Evolutionary conservation across 64 coral and sea anemone genomes (phyloP), one percentile per base, ranked within the genome.

Genomic region (Orbicella faveolata): DNA sequence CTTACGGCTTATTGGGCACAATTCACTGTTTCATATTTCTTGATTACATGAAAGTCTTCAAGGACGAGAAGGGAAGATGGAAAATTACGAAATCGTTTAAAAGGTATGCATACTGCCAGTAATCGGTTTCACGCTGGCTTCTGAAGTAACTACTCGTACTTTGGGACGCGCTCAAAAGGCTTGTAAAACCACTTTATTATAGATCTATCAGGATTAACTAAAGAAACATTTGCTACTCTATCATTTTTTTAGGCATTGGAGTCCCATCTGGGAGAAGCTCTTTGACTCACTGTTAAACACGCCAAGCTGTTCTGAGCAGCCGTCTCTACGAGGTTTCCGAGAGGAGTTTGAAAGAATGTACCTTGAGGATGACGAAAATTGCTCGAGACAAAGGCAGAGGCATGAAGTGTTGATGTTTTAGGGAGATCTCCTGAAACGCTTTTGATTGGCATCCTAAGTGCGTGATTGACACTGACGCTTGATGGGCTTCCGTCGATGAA

Each of bases 21-120:
- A 66, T 99, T 41, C 91, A 93, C 76, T 99, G 97, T 63, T 51
- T 99, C 34, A 80, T 95, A 19, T 87, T 88, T 86, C 88, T 89
- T 11, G 97, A 99, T 30, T 99, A 99, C 84, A 99, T 99, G 97
- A 93, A 95, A 66, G 97, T 96, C 21, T 80, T 91, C 77, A 75
- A 90, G 66, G 89, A 77, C 39, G 75, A 61, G 4, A 78, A 44
- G 18, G 77, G 63, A 39, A 89, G 94, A 54, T 99, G 97, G 97
- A 99, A 79, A 14, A 86, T 80, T 16, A 95, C 78, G 36, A 95
- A 89, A 83, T 48, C 77, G 14, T 55, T 99, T 18, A 89, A 75
- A 20, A 92, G 97, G 97, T 99, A 65, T 51, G 61, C 13, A 6
- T 16, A 59, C 55, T 59, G 11, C 15, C 55, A 59, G 10, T 59